Evolutionary conservation across 2,797 vertebrate genomes (phyloP).

Genomic region (Manis javanica): DNA sequence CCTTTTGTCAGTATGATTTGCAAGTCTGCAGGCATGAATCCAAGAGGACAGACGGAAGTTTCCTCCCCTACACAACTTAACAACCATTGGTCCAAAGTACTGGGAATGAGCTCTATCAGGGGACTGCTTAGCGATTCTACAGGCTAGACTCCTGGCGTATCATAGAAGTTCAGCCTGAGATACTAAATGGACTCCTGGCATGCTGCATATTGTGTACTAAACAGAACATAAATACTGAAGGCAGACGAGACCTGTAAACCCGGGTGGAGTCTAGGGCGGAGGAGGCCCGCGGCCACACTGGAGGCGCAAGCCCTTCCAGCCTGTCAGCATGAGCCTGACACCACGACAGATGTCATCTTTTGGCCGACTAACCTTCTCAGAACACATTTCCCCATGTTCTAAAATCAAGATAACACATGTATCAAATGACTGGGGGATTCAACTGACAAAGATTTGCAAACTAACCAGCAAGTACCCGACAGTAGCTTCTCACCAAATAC

Average conservation of each 20-base stretch:
- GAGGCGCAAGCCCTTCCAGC: neutral
- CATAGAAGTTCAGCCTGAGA: neutral
- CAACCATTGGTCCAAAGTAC: neutral
- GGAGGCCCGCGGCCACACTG: fast-evolving
- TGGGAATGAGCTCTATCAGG: neutral
- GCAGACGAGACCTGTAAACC: neutral
- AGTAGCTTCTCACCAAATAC: neutral
- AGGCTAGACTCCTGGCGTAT: neutral
- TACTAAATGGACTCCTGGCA: neutral
- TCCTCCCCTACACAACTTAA: neutral
- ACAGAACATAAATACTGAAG: neutral
- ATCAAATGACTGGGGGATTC: neutral
- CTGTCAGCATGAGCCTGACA: neutral
- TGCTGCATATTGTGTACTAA: no score
- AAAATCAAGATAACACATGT: neutral
- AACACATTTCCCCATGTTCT: constrained; percentile 6
- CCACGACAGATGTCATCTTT: neutral
- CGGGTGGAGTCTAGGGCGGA: neutral
- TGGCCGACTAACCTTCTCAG: neutral
- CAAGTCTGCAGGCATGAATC: neutral
- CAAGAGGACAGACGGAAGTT: neutral
- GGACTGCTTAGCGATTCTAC: neutral
- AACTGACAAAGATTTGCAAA: neutral
- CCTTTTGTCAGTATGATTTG: neutral
- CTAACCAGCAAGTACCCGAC: neutral